Percentiles rank a stretch among this genome's conserved stretches.
Evolutionary conservation across 2,797 vertebrate genomes (phyloP).

Genomic region (Molossus molossus): DNA sequence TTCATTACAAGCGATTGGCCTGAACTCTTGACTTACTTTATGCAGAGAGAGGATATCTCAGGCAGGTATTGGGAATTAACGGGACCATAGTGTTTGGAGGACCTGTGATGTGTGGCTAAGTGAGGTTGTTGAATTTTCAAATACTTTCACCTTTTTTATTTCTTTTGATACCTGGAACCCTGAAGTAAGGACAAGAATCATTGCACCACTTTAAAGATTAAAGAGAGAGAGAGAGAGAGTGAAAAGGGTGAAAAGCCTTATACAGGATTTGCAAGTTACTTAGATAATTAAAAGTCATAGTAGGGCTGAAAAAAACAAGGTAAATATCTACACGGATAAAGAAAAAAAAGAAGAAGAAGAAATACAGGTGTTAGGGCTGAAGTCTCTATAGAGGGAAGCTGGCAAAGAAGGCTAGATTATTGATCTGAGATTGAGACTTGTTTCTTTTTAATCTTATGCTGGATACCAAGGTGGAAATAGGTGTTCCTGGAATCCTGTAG

Average conservation of each 20-base stretch:
- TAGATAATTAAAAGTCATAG: neutral
- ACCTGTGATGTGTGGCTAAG: neutral
- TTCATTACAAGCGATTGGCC: neutral
- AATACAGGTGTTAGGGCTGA: neutral
- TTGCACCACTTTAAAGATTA: neutral
- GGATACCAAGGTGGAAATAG: neutral
- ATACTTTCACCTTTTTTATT: slow-evolving; percentile 4
- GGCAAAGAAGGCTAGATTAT: neutral
- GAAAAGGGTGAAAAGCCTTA: neutral
- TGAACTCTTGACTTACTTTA: slow-evolving; percentile 1
- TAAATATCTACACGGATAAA: neutral
- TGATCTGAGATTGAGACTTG: neutral
- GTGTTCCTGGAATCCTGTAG: neutral
- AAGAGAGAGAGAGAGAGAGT: neutral
- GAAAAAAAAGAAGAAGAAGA: neutral
- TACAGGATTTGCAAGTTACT: neutral
- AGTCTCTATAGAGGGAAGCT: neutral
- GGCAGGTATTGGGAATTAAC: neutral
- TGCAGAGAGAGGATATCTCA: neutral
- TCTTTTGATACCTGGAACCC: neutral
- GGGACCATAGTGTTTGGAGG: neutral
- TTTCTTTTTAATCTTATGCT: neutral
- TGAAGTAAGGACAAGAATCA: slow-evolving; percentile 38
- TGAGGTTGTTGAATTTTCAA: slow-evolving; percentile 27
- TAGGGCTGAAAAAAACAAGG: neutral